Base-by-base conservation (phyloP, 1,140 invertebrate species). In the Cyclina sinensis region DNA sequence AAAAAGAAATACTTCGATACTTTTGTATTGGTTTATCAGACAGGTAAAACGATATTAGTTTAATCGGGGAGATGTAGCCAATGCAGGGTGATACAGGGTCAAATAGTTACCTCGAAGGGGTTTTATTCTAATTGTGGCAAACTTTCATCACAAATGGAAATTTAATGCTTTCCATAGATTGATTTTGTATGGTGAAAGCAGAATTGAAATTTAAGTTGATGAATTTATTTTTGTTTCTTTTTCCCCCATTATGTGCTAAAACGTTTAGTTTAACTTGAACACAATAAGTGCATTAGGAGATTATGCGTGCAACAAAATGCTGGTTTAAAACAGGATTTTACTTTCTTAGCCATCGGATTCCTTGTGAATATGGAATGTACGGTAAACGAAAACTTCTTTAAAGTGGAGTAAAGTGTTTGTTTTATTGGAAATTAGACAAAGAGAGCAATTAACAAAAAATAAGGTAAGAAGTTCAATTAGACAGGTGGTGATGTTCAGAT, bases 41-140 rank as follows among this genome's bases (percentile, higher is more conserved):
- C 74, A 51, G 74, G 74, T 78, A 54, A 54, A 78, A 78, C 46
- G 48, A 46, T 78, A 78, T 78, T 78, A 78, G 74, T 78, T 78
- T 54, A 78, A 78, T 78, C 74, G 30, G 74, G 24, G 70, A 78
- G 74, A 78, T 78, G 74, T 54, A 51, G 74, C 35, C n/a, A 51
- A 78, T 43, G 30, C 35, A 54, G 32, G 74, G 74, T 78, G 74
- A 78, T 78, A 54, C 27, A 30, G 74, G 74, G 74, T 78, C 46
- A 54, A 35, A 78, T 30, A 5, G 46, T 78, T 78, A 30, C 74
- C 27, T 78, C 11, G 27, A 18, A 70, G 65, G 65, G 32, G 14
- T 70, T 70, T 70, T 37, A 70, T 37, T 70, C 65, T 70, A 37
- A 70, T 37, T 70, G 65, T n/a, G 65, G 65, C 65, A 70, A 70